Evolutionary conservation across 2,113 vertebrate genomes (phyloP).

Genomic region (Microcebus jonahi): DNA sequence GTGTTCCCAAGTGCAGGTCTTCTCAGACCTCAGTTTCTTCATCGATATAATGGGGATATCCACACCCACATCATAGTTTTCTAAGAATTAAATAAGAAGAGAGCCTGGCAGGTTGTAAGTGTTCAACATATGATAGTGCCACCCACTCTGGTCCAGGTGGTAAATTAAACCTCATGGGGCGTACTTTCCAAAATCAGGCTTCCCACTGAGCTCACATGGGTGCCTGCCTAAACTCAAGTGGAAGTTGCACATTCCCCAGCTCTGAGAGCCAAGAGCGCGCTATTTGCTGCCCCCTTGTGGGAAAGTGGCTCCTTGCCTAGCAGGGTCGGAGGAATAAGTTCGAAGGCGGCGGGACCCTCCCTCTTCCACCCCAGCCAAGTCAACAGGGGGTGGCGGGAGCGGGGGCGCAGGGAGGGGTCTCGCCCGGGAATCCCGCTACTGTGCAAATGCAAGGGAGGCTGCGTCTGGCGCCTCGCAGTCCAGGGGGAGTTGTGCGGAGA

Average conservation of each 20-base stretch:
- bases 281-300: background rate
- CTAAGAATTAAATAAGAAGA: background rate
- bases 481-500: too few species aligned
- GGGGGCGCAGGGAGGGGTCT: background rate
- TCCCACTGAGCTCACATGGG: background rate
- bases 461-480: background rate
- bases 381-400: too few species aligned
- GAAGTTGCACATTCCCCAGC: background rate
- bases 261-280: background rate
- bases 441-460: background rate
- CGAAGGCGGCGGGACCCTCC: too few species aligned
- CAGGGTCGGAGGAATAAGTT: background rate
- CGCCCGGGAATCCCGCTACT: fast-evolving
- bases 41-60: too few species aligned
- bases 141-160: background rate
- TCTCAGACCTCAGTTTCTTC: background rate
- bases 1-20: background rate
- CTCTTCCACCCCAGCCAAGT: background rate
- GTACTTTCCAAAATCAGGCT: background rate
- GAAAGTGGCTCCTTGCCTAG: too few species aligned
- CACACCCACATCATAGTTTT: background rate
- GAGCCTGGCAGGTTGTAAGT: background rate
- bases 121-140: background rate
- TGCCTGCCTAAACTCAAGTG: background rate
- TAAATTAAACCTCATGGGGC: background rate